Evolutionary conservation across 2,113 vertebrate genomes (phyloP).

Genomic region (Eidolon helvum): DNA sequence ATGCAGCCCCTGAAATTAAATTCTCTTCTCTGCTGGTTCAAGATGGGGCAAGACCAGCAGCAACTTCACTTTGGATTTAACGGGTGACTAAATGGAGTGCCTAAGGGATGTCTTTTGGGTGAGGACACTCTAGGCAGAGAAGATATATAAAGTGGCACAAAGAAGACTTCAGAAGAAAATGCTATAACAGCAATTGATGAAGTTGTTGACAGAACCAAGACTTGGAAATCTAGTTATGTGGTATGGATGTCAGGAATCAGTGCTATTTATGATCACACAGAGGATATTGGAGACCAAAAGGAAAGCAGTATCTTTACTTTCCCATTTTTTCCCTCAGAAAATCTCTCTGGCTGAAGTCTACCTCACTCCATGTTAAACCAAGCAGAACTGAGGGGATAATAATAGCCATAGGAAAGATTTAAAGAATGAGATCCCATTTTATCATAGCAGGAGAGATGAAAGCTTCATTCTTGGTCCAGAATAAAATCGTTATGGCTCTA

Average conservation of each 20-base stretch:
- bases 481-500: neutral
- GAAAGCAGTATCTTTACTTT: conserved; percentile 38
- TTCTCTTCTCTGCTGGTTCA: conserved; percentile 30
- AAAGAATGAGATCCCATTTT: conserved; percentile 40
- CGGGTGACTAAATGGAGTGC: conserved; percentile 46
- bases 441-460: conserved; percentile 20
- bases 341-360: conserved; percentile 40
- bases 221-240: conserved; percentile 51
- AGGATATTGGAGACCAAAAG: conserved; percentile 46
- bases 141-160: conserved; percentile 52
- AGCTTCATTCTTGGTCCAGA: neutral
- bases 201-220: conserved; percentile 47
- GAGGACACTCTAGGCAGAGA: neutral
- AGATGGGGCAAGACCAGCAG: conserved; percentile 22
- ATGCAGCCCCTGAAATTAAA: conserved; percentile 34
- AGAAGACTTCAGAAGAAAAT: conserved; percentile 57
- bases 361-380: conserved; percentile 42
- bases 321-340: conserved; percentile 25
- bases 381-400: conserved; percentile 39
- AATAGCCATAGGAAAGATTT: conserved; percentile 26
- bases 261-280: conserved; percentile 51
- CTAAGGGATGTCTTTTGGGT: conserved; percentile 38
- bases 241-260: conserved; percentile 37
- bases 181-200: conserved; percentile 56
- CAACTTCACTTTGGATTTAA: conserved; percentile 58